phyloP scores from a whole-genome alignment of 1,140 invertebrate genomes.

The Calosoma granatense region DNA sequence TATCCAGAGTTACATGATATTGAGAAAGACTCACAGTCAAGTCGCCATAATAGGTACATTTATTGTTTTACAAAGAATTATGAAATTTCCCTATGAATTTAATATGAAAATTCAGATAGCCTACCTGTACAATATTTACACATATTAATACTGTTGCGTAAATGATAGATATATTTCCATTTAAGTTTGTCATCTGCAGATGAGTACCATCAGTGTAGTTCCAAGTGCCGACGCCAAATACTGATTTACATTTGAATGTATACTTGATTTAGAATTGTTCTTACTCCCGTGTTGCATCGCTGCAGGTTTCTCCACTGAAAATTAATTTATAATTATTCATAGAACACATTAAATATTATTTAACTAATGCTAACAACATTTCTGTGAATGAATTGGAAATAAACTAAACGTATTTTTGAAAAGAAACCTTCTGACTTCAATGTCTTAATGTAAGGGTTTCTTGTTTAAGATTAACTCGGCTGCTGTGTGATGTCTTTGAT shows the following conservation, averaged over 20 bases:
- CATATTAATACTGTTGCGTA: neutral
- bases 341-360: neutral
- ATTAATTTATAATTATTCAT: slow-evolving; percentile 13
- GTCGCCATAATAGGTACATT: neutral
- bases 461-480: too few relatives aligned
- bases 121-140: slow-evolving; percentile 7
- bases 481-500: too few relatives aligned
- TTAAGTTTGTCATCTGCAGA: neutral
- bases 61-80: slow-evolving; percentile 2
- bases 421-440: too few relatives aligned
- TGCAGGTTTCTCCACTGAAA: slow-evolving; percentile 46
- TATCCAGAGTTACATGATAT: neutral
- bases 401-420: too few relatives aligned
- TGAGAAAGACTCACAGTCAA: neutral
- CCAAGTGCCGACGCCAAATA: neutral
- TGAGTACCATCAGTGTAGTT: neutral
- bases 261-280: neutral
- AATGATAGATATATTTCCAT: neutral
- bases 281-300: slow-evolving; percentile 46
- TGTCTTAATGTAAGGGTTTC: too few relatives aligned
- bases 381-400: too few relatives aligned
- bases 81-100: neutral
- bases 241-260: neutral
- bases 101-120: neutral
- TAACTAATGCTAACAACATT: too few relatives aligned